Conservation (phyloP, 1,140 invertebrate genomes). For the Acromyrmex echinatior region DNA sequence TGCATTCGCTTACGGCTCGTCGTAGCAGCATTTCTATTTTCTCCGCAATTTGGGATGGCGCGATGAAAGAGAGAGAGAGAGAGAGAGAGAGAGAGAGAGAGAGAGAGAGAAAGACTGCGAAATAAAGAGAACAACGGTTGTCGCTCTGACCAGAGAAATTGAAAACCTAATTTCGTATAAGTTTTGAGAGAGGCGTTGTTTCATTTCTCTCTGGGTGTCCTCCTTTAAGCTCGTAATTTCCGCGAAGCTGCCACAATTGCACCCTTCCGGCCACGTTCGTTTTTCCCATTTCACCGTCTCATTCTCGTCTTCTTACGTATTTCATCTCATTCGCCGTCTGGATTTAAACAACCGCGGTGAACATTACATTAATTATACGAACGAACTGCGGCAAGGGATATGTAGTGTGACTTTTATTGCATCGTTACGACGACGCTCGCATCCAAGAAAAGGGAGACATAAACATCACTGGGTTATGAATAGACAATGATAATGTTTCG, state of each 20-base stretch:
- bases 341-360: conserved; percentile 48
- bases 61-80: not conserved
- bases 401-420: conserved; percentile 38
- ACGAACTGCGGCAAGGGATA: conserved; percentile 2
- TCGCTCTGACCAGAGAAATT: conserved; percentile 73
- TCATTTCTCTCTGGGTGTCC: conserved; percentile 18
- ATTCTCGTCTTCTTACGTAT: conserved; percentile 1
- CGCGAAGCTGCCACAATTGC: conserved; percentile 65
- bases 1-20: conserved; percentile 77
- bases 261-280: conserved; percentile 27
- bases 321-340: conserved; percentile 18
- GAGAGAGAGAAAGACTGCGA: no score
- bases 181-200: conserved; percentile 74
- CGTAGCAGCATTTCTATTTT: conserved; percentile 75
- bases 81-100: not conserved
- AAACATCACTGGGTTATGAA: not conserved
- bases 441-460: not conserved
- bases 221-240: conserved; percentile 73
- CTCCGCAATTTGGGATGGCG: conserved; percentile 69
- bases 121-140: conserved; percentile 27
- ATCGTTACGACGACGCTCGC: not conserved
- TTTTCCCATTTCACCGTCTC: conserved; percentile 9
- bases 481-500: not conserved
- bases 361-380: conserved; percentile 56
- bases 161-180: conserved; percentile 83